Evolutionary conservation across 2,797 vertebrate species (phyloP).

Genomic region (Myioborus miniatus): DNA sequence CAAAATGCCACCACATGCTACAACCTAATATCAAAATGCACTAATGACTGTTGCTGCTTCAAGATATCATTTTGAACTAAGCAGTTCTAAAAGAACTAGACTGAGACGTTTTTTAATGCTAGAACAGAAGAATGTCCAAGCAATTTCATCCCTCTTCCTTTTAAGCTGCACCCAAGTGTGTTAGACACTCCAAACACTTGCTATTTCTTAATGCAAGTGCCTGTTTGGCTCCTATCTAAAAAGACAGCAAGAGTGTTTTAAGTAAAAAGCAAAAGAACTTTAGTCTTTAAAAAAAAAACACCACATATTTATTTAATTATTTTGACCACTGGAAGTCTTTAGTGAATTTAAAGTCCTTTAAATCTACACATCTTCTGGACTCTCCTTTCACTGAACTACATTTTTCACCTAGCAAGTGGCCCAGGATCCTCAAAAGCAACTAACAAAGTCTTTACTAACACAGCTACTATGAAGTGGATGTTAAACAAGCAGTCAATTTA

Average conservation of each 20-base stretch:
- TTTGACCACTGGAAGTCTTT: neutral
- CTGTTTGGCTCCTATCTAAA: neutral
- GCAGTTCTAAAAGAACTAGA: neutral
- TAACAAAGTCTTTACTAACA: neutral
- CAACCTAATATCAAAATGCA: neutral
- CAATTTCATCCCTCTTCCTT: neutral
- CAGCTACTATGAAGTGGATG: neutral
- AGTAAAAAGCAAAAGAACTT: neutral
- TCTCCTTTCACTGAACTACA: neutral
- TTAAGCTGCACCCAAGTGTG: neutral
- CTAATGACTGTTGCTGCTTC: neutral
- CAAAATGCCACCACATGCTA: slow-evolving; percentile 39
- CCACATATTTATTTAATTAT: neutral
- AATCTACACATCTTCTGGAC: neutral
- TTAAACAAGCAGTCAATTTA: neutral
- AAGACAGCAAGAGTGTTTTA: neutral
- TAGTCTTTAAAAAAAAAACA: neutral
- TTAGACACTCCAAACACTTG: neutral
- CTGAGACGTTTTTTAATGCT: neutral
- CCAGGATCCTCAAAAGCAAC: neutral
- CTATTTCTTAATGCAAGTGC: neutral
- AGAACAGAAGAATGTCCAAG: neutral
- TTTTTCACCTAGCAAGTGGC: neutral
- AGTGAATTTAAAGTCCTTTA: neutral
- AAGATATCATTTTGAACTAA: neutral